Evolutionary conservation across 2,113 vertebrate species (phyloP).

Genomic region (Heliornis fulica): DNA sequence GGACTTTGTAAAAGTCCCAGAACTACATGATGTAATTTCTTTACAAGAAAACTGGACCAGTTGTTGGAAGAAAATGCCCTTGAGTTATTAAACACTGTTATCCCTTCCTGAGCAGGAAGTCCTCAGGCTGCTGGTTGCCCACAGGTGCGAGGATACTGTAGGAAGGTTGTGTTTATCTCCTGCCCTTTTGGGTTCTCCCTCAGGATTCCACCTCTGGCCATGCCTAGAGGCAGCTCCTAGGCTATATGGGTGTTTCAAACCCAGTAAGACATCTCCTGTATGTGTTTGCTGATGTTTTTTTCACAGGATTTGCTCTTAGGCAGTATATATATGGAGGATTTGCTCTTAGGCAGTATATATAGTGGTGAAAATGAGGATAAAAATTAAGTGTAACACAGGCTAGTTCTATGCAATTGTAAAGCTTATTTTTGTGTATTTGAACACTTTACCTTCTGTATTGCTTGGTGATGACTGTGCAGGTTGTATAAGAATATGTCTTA

Average conservation of each 20-base stretch:
- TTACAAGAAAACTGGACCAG: neutral
- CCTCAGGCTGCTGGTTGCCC: neutral
- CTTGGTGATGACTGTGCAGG: neutral
- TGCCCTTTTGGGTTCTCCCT: neutral
- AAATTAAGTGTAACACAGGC: neutral
- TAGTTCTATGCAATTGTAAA: neutral
- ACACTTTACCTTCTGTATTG: fast-evolving
- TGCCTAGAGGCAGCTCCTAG: neutral
- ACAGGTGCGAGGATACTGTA: neutral
- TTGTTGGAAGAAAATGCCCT: neutral
- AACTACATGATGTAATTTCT: neutral
- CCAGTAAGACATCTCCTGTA: neutral
- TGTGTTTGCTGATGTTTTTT: neutral
- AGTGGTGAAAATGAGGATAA: neutral
- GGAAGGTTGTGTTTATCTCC: neutral
- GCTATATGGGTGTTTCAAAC: neutral
- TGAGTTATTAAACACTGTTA: neutral
- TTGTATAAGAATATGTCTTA: neutral
- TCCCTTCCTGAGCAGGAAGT: neutral
- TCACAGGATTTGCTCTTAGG: neutral
- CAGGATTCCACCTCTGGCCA: neutral
- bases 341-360: neutral
- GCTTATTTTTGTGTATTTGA: neutral
- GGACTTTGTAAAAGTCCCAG: neutral
- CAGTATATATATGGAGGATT: neutral